Conservation (phyloP, 2,797 vertebrate genomes). For the Mustela erminea region DNA sequence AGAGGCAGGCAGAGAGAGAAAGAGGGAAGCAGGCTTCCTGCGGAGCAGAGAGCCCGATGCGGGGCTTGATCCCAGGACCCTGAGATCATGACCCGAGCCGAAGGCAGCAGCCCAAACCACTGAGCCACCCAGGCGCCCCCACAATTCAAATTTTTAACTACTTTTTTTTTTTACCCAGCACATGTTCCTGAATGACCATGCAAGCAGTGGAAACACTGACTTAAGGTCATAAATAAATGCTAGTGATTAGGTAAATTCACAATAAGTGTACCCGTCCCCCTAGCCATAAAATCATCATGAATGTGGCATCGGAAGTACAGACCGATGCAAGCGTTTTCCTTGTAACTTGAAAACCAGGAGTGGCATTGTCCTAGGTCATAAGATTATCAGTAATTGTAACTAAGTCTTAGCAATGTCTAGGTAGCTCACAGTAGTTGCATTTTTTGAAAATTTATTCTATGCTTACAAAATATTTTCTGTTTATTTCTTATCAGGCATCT, state of each 20-base stretch:
- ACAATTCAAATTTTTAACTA: background rate
- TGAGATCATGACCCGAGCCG: too few relatives aligned
- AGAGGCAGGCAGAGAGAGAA: too few relatives aligned
- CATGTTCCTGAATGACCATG: background rate
- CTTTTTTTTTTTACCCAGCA: background rate
- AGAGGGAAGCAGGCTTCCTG: too few relatives aligned
- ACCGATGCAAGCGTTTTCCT: too few relatives aligned
- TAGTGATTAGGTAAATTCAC: background rate
- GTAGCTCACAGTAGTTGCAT: background rate
- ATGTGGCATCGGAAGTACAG: background rate
- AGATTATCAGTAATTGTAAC: background rate
- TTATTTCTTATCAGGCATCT: background rate
- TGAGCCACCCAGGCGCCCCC: too few relatives aligned
- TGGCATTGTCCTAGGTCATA: background rate
- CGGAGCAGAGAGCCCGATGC: too few relatives aligned
- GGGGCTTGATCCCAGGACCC: too few relatives aligned
- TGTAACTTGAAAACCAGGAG: background rate
- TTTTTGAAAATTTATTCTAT: background rate
- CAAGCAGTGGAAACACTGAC: background rate
- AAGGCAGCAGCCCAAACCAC: too few relatives aligned
- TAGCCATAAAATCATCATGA: background rate
- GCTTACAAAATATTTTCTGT: background rate
- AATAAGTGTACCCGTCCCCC: background rate
- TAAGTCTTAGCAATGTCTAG: background rate
- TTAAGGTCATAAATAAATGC: background rate